A percentile compares a stretch with the other conserved stretches of the same genome.
phyloP scores from a whole-genome alignment of 1,140 invertebrate species.

The Bombus sibiricus region DNA sequence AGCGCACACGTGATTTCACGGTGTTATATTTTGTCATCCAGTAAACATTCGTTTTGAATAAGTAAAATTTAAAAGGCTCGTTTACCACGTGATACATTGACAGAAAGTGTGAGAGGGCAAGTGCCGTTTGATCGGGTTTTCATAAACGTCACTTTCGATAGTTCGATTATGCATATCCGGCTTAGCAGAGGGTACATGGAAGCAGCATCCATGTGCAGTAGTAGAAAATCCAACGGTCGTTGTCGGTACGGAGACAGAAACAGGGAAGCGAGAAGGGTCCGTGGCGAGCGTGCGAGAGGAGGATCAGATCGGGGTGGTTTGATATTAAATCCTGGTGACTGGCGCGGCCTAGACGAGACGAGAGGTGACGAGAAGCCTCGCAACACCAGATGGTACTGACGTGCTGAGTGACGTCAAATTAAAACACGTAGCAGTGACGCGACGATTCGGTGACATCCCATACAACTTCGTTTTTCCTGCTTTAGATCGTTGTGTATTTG shows the following conservation, averaged over 20 bases:
- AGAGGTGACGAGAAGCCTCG: constrained; percentile 74
- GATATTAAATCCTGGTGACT: constrained; percentile 80
- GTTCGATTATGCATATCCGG: constrained; percentile 67
- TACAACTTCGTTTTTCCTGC: constrained; percentile 63
- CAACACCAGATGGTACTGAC: constrained; percentile 81
- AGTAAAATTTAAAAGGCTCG: not conserved
- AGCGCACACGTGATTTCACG: too few relatives aligned
- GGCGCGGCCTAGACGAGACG: constrained; percentile 75
- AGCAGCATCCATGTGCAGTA: constrained; percentile 44
- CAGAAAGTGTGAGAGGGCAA: not conserved
- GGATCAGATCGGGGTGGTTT: constrained; percentile 69
- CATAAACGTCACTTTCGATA: constrained; percentile 25
- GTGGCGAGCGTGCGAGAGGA: constrained; percentile 29
- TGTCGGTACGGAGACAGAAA: constrained; percentile 12
- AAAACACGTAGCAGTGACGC: constrained; percentile 80
- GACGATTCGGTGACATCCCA: constrained; percentile 78
- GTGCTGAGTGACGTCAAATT: constrained; percentile 81
- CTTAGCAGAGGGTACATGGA: constrained; percentile 55
- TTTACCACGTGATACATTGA: too few relatives aligned
- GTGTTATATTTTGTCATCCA: too few relatives aligned
- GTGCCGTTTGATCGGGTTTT: constrained; percentile 1
- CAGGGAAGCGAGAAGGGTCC: constrained; percentile 28
- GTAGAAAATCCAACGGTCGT: constrained; percentile 55
- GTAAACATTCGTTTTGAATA: too few relatives aligned
- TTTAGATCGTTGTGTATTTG: constrained; percentile 24